Conservation (phyloP, 1,140 invertebrate genomes). For the Drosophila erecta region DNA sequence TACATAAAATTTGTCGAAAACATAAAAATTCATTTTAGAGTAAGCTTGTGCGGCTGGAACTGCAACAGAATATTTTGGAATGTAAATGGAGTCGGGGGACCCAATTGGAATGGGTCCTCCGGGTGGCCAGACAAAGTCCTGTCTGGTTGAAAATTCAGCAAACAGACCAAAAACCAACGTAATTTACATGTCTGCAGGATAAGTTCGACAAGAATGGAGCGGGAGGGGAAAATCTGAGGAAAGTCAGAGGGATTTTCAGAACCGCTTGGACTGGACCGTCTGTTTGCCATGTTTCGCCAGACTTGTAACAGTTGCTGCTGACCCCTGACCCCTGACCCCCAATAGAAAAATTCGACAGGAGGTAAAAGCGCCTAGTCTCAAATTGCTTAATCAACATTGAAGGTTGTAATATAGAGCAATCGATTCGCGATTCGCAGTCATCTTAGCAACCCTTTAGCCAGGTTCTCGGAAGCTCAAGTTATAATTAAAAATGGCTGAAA, state of each 20-base stretch:
- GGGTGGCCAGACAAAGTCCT: constrained; percentile 5
- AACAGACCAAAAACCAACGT: constrained; percentile 74
- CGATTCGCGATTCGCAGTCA: not conserved
- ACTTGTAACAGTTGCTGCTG: constrained; percentile 60
- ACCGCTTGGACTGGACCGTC: constrained; percentile 35
- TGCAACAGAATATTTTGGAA: too few species aligned
- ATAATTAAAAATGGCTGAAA: constrained; percentile 3
- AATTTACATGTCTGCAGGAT: constrained; percentile 77
- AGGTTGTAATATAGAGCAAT: not conserved
- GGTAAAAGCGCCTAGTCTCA: not conserved
- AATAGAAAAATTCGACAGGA: not conserved
- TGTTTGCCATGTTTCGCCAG: constrained; percentile 67
- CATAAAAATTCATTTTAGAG: too few species aligned
- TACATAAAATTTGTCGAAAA: too few species aligned
- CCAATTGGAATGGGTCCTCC: too few species aligned
- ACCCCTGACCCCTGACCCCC: constrained; percentile 8
- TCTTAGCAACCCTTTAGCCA: not conserved
- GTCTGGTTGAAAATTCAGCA: constrained; percentile 40
- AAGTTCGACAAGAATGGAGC: constrained; percentile 50
- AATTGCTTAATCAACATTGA: not conserved
- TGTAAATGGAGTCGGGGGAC: too few species aligned
- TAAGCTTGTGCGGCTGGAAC: too few species aligned
- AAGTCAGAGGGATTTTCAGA: not conserved
- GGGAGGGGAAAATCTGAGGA: too few species aligned
- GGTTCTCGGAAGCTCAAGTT: not conserved